These are phyloP conservation scores for Lepetodrilus schrolli DNA, from an alignment of 2,888 invertebrate genomes.

Conservation along the genomic window DNA sequence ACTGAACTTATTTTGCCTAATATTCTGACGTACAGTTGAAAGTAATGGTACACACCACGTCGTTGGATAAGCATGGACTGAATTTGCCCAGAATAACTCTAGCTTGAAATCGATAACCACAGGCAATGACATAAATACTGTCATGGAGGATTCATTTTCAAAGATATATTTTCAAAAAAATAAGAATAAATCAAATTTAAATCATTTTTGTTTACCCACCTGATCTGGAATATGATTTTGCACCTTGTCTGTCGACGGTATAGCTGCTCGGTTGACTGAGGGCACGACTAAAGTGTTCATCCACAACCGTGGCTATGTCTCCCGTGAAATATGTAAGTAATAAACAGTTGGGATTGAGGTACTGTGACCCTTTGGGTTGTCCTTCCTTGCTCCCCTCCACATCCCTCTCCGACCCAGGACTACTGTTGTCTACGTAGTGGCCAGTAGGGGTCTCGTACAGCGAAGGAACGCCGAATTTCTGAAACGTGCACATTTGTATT, in stretches of 20 bases:
- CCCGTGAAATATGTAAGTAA: conserved; percentile 31
- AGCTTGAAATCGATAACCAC: too few relatives aligned
- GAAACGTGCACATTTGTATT: conserved; percentile 26
- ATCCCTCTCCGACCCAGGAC: conserved; percentile 28
- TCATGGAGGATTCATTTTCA: too few relatives aligned
- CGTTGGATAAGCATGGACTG: too few relatives aligned
- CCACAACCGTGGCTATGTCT: conserved; percentile 29
- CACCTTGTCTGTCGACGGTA: conserved; percentile 30
- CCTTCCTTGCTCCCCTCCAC: conserved; percentile 21
- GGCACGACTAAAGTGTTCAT: conserved; percentile 33
- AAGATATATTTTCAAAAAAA: too few relatives aligned
- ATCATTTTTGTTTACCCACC: too few relatives aligned
- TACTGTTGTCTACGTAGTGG: conserved; percentile 26
- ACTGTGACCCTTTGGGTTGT: conserved; percentile 39
- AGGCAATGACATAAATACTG: too few relatives aligned
- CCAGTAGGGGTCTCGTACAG: conserved; percentile 36
- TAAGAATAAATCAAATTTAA: too few relatives aligned
- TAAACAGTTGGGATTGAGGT: conserved; percentile 37
- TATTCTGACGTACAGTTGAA: too few relatives aligned
- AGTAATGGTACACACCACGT: too few relatives aligned
- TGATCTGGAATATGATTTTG: conserved; percentile 29
- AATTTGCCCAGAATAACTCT: too few relatives aligned
- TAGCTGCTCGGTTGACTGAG: conserved; percentile 35
- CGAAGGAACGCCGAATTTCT: conserved; percentile 38
- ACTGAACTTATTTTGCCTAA: too few relatives aligned